phyloP scores from a whole-genome alignment of 2,797 vertebrate species.

The Pseudomugil tenellus region DNA sequence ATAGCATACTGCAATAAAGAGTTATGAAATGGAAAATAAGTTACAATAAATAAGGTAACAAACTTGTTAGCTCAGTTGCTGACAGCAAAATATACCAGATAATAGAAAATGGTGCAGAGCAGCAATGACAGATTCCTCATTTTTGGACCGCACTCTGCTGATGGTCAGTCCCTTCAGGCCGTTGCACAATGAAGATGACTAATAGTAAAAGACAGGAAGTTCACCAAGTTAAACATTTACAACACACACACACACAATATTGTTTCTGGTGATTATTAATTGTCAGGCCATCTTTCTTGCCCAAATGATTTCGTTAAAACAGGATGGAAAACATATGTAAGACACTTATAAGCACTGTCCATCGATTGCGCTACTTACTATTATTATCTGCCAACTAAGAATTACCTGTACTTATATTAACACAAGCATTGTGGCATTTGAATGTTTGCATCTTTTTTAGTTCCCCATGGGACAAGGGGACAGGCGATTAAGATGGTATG shows the following conservation, averaged over 20 bases:
- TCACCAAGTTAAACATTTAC: too few species aligned
- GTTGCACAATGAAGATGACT: too few species aligned
- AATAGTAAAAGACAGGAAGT: too few species aligned
- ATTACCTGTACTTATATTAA: conserved; percentile 35
- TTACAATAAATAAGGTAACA: not conserved
- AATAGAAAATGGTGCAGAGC: not conserved
- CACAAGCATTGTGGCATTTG: too few species aligned
- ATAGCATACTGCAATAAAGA: not conserved
- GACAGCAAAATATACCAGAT: not conserved
- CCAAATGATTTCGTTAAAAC: not conserved
- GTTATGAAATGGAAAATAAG: not conserved
- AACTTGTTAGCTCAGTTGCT: not conserved
- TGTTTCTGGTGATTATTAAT: not conserved
- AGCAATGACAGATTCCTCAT: not conserved
- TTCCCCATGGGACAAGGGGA: not conserved
- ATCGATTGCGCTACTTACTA: conserved; percentile 51
- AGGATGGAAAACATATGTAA: too few species aligned
- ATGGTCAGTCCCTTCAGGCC: too few species aligned
- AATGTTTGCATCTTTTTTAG: too few species aligned
- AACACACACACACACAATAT: not conserved
- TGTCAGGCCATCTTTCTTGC: not conserved
- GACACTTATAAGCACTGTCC: conserved; percentile 14
- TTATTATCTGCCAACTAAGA: conserved; percentile 72
- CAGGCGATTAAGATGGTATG: conserved; percentile 2
- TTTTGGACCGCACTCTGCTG: too few species aligned